These are phyloP conservation scores for Passer montanus DNA, from an alignment of 2,113 vertebrate genomes.

Conservation along the genomic window DNA sequence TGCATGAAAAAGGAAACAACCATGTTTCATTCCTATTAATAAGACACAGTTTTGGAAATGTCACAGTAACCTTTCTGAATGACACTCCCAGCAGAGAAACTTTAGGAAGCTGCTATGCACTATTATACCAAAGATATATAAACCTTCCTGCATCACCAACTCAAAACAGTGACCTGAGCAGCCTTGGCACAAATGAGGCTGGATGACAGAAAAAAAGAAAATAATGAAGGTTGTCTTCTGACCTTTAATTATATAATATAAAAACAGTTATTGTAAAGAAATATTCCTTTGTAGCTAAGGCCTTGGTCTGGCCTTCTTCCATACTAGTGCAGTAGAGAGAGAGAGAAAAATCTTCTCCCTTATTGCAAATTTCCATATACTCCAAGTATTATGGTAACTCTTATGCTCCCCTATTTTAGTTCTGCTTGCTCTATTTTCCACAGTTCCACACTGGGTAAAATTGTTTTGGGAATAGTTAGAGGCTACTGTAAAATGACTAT, in stretches of 20 bases:
- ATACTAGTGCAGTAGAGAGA: not conserved
- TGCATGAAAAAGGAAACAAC: not conserved
- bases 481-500: not conserved
- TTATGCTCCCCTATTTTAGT: not conserved
- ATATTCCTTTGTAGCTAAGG: not conserved
- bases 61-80: slow-evolving; percentile 75
- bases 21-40: slow-evolving; percentile 62
- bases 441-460: not conserved
- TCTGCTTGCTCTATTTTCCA: not conserved
- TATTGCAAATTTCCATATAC: not conserved
- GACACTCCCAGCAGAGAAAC: slow-evolving; percentile 56
- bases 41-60: slow-evolving; percentile 68
- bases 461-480: not conserved
- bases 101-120: slow-evolving; percentile 49
- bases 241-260: not conserved
- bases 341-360: not conserved
- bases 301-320: not conserved
- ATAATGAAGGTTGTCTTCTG: not conserved
- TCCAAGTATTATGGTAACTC: not conserved
- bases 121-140: slow-evolving; percentile 49
- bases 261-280: not conserved
- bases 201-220: not conserved
- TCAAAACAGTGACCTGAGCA: slow-evolving; percentile 41
- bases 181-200: not conserved
- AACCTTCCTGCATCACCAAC: slow-evolving; percentile 27